phyloP scores from a whole-genome alignment of 1,140 invertebrate species.

The Melitaea cinxia region DNA sequence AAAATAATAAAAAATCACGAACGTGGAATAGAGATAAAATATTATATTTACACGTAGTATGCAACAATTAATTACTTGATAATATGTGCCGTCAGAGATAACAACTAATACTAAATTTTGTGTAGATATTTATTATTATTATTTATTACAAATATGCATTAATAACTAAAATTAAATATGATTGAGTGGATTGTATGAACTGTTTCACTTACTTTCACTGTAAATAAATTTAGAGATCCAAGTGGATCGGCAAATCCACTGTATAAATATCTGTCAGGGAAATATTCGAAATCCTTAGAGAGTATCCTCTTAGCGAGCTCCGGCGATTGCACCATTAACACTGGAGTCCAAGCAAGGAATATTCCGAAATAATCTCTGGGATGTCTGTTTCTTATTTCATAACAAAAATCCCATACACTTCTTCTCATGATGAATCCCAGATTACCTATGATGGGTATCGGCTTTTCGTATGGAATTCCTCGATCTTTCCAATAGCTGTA shows the following conservation, averaged over 20 bases:
- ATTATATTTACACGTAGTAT: no score
- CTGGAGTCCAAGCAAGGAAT: constrained; percentile 54
- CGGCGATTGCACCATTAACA: constrained; percentile 54
- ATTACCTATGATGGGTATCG: constrained; percentile 50
- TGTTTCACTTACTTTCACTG: constrained; percentile 53
- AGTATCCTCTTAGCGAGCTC: constrained; percentile 54
- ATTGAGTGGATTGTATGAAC: no score
- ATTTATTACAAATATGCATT: no score
- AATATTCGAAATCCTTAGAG: constrained; percentile 56
- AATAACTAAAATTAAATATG: no score
- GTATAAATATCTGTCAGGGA: constrained; percentile 57
- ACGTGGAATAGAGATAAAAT: no score
- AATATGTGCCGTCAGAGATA: no score
- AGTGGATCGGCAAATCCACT: constrained; percentile 55
- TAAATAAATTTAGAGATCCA: constrained; percentile 63
- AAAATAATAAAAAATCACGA: no score
- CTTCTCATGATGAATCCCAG: constrained; percentile 55
- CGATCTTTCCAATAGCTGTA: constrained; percentile 57
- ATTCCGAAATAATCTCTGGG: constrained; percentile 54
- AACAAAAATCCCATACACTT: constrained; percentile 54
- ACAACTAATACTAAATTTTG: no score
- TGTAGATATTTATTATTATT: no score
- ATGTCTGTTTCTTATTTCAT: constrained; percentile 47
- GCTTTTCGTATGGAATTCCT: constrained; percentile 51
- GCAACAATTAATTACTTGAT: no score